A percentile compares a stretch with the other conserved stretches of the same genome.
These are phyloP conservation scores for Rhagonycha fulva DNA, from an alignment of 2,888 invertebrate species.

Conservation along the genomic window DNA sequence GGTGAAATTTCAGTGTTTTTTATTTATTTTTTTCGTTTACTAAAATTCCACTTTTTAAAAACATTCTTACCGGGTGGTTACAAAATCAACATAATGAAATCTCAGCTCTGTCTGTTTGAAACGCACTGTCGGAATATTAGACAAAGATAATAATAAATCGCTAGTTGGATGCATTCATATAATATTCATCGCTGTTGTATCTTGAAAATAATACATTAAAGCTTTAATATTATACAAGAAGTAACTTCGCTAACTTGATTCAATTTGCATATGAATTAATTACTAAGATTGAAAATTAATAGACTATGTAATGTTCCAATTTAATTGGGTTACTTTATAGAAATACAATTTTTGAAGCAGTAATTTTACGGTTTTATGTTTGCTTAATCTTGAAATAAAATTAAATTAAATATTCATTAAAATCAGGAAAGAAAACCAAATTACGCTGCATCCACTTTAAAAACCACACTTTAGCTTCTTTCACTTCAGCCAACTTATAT, in stretches of 20 bases:
- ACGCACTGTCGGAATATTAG: background rate
- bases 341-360: background rate
- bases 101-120: background rate
- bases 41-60: background rate
- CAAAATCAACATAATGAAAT: no score
- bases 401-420: slow-evolving; percentile 13
- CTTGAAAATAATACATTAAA: slow-evolving; percentile 3
- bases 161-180: background rate
- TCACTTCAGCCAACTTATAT: slow-evolving; percentile 5
- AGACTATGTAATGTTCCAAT: background rate
- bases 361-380: background rate
- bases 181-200: slow-evolving; percentile 14
- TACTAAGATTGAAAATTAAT: slow-evolving; percentile 11
- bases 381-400: background rate
- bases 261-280: slow-evolving; percentile 16
- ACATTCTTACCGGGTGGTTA: no score
- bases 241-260: background rate
- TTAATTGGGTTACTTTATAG: background rate
- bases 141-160: slow-evolving; percentile 7
- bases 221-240: background rate
- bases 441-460: background rate
- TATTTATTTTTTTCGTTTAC: background rate
- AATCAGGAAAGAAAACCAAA: background rate
- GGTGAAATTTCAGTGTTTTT: background rate
- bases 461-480: background rate